phyloP scores from a whole-genome alignment of 2,797 vertebrate genomes.

The Clangula hyemalis region DNA sequence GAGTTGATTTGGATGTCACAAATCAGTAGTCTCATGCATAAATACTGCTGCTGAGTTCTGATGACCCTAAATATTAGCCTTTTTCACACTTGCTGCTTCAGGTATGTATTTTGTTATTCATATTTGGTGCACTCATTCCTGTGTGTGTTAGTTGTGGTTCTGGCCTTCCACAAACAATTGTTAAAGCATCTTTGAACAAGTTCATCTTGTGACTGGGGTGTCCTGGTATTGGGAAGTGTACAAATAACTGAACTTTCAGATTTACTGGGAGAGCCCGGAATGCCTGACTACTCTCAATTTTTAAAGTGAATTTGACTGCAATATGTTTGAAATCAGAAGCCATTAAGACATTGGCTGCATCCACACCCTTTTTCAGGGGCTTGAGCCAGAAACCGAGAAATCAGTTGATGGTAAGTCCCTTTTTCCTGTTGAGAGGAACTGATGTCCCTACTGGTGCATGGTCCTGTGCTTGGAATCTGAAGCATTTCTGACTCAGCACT shows the following conservation, averaged over 20 bases:
- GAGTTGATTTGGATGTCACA: slow-evolving; percentile 35
- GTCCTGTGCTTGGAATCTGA: neutral
- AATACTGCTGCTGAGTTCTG: slow-evolving; percentile 36
- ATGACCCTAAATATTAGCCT: slow-evolving; percentile 11
- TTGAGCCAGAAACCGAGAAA: neutral
- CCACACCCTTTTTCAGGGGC: neutral
- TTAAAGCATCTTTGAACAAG: neutral
- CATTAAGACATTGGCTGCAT: neutral
- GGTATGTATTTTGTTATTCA: neutral
- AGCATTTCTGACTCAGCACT: neutral
- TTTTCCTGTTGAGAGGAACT: neutral
- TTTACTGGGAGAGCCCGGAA: neutral
- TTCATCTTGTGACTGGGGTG: neutral
- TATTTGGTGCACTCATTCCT: neutral
- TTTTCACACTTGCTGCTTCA: neutral
- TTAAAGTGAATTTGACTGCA: neutral
- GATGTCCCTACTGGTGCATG: accelerated
- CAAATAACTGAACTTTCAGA: neutral
- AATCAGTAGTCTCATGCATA: neutral
- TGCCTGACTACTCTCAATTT: neutral
- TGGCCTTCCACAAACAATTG: neutral
- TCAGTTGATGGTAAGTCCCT: accelerated
- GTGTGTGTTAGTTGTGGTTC: neutral
- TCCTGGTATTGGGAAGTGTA: neutral
- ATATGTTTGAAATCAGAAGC: neutral